Base-by-base conservation (phyloP, 1,140 invertebrate genomes). In the Euschistus heros region DNA sequence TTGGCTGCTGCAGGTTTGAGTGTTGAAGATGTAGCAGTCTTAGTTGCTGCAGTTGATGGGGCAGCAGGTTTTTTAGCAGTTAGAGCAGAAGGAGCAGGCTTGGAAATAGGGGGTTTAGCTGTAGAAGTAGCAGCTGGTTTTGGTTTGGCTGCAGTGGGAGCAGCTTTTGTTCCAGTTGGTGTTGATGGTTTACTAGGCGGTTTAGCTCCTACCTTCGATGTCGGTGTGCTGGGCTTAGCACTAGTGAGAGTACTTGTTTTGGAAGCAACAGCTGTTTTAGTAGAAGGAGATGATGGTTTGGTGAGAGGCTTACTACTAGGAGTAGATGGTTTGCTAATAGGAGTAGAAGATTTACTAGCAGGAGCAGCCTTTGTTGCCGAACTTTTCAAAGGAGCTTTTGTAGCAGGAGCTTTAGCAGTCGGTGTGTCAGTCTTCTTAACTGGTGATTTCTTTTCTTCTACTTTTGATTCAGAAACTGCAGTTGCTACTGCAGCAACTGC, bases 401-500 rank as follows among this genome's bases (percentile, higher is more conserved):
- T 22, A 24, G 62, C 20, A 46, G 62, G 26, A 18, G 52, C 57
- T 47, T 60, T 66, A 62, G 68, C 27, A 20, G 62, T 59, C 26
- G 55, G 30, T 24, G 62, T 30, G 14, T 47, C 63, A 63, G 63
- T 54, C 54, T 67, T 67, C 37, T 60, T 46, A 24, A 64, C 27
- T 27, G 65, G 22, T 26, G 63, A 46, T 60, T 65, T 68, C 54
- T 68, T 68, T 37, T 60, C n/a, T 18, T 50, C 47, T 18, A 37
- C 30, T 65, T 68, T 50, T 62, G 26, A n/a, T 46, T 65, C 64
- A 24, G 37, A 24, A 18, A 42, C 66, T 20, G 60, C 61, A 65
- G 63, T 59, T 62, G 60, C 69, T 57, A 64, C 62, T 59, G 63
- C 62, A 22, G 66, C 64, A 7, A 63, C 66, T 63, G 52, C 64